Conservation (phyloP, 2,888 invertebrate genomes). For the Cordylochernes scorpioides region DNA sequence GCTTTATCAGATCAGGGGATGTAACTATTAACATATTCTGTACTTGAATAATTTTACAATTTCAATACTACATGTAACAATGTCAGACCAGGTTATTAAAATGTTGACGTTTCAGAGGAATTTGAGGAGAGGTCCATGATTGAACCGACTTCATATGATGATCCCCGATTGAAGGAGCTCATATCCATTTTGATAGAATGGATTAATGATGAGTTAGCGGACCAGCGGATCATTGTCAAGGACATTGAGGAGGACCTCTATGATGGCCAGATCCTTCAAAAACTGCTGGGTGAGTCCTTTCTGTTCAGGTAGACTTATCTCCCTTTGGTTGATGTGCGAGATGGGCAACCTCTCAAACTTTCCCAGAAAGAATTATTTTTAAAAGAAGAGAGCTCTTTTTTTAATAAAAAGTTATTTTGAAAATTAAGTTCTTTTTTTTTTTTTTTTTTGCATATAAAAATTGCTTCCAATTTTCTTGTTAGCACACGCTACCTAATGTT, state of each 20-base stretch:
- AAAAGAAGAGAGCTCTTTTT: no score
- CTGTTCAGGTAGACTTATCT: constrained; percentile 25
- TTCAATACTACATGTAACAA: no score
- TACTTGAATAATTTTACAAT: no score
- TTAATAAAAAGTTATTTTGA: no score
- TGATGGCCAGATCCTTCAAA: constrained; percentile 69
- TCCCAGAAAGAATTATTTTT: no score
- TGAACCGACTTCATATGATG: constrained; percentile 57
- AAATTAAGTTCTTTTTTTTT: no score
- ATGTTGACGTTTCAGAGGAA: constrained; percentile 39
- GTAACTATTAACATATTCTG: no score
- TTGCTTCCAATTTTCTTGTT: no score
- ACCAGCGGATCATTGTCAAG: constrained; percentile 86
- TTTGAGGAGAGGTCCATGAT: constrained; percentile 91
- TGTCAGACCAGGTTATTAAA: constrained; percentile 1
- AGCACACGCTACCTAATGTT: no score
- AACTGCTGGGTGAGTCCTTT: constrained; percentile 28
- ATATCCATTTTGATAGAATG: constrained; percentile 72
- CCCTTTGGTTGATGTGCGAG: not conserved
- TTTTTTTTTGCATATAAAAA: no score
- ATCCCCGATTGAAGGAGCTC: constrained; percentile 56
- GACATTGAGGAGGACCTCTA: constrained; percentile 86
- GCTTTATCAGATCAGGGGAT: no score
- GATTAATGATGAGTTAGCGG: constrained; percentile 92
- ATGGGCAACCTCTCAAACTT: not conserved